These are phyloP conservation scores for Peromyscus californicus DNA, from an alignment of 2,113 vertebrate genomes.

Conservation along the genomic window DNA sequence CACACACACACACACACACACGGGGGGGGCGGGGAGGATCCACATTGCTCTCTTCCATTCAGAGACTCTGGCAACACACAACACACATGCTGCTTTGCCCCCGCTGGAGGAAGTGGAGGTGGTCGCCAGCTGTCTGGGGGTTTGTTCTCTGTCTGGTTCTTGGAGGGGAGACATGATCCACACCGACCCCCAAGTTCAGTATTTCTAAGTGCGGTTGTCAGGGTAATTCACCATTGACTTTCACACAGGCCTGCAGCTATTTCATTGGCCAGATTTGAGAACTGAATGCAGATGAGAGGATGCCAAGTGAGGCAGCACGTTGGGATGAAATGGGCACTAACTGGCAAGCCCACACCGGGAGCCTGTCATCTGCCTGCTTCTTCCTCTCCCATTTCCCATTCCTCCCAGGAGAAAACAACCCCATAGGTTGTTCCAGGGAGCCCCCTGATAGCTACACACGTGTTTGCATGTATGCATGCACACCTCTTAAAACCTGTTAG, in stretches of 20 bases:
- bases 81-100: not conserved
- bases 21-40: no score
- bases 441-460: not conserved
- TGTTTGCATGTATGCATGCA: no score
- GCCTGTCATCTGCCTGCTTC: not conserved
- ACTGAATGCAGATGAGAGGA: not conserved
- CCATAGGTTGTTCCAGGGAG: not conserved
- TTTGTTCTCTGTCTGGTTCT: not conserved
- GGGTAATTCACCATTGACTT: constrained; percentile 2
- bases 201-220: not conserved
- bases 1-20: not conserved
- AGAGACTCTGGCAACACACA: not conserved
- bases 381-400: not conserved
- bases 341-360: not conserved
- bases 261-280: constrained; percentile 32
- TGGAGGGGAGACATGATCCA: not conserved
- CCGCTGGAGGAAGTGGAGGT: not conserved
- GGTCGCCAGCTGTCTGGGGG: no score
- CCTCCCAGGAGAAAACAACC: not conserved
- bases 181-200: not conserved
- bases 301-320: not conserved
- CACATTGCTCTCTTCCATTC: not conserved
- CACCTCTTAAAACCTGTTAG: not conserved
- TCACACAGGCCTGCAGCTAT: not conserved
- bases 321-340: not conserved